Percentiles rank a stretch among this genome's conserved stretches.
Conservation (phyloP, 2,888 invertebrate species). For the Aporophyla lueneburgensis region DNA sequence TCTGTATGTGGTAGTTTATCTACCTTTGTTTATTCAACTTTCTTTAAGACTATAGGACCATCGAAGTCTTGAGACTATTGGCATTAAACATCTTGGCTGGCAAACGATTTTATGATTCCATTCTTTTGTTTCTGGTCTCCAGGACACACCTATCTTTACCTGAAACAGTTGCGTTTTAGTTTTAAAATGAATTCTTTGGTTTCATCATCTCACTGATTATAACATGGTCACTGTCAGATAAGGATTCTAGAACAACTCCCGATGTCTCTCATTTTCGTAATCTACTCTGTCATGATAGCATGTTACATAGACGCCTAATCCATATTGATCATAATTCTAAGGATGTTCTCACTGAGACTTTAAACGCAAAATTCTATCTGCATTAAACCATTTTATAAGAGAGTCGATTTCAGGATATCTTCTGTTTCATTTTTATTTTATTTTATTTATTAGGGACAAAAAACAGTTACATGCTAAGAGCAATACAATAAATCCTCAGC, state of each 20-base stretch:
- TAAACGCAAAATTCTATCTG: background rate
- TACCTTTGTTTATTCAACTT: conserved; percentile 36
- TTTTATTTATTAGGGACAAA: no score
- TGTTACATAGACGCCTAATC: background rate
- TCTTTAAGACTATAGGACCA: background rate
- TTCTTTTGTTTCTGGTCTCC: background rate
- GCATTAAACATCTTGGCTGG: background rate
- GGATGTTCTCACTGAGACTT: background rate
- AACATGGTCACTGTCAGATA: background rate
- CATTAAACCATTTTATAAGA: background rate
- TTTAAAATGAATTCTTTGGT: background rate
- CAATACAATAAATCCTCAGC: no score
- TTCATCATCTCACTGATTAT: background rate
- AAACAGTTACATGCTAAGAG: no score
- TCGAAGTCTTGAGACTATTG: background rate
- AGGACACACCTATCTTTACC: no score
- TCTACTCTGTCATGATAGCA: background rate
- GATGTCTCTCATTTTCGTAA: background rate
- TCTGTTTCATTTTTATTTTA: no score
- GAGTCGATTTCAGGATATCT: background rate
- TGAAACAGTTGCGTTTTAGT: no score
- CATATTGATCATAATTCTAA: background rate
- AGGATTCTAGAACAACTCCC: background rate
- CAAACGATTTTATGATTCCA: background rate
- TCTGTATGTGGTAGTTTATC: conserved; percentile 22